Conservation (phyloP, 2,888 invertebrate species). For the Hypena proboscidalis region DNA sequence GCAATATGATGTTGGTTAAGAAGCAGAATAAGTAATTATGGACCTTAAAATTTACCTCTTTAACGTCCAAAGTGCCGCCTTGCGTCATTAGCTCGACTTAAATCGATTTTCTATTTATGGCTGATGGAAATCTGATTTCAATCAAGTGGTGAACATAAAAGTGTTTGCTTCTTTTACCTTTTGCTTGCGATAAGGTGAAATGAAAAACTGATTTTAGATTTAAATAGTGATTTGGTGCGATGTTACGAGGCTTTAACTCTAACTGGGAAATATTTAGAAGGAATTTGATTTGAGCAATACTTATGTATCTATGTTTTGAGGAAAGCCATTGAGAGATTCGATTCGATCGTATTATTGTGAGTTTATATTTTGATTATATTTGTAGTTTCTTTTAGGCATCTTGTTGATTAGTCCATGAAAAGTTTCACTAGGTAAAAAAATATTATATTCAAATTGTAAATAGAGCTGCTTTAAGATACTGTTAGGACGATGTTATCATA, state of each 20-base stretch:
- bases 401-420: too few species aligned
- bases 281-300: too few species aligned
- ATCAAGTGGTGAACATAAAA: constrained; percentile 40
- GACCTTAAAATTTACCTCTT: constrained; percentile 55
- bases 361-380: too few species aligned
- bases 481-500: too few species aligned
- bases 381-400: too few species aligned
- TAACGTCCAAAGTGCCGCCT: constrained; percentile 49
- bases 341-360: too few species aligned
- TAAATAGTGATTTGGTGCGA: constrained; percentile 17
- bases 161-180: constrained; percentile 38
- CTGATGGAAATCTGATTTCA: constrained; percentile 44
- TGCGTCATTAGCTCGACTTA: constrained; percentile 43
- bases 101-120: constrained; percentile 54
- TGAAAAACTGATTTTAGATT: constrained; percentile 20
- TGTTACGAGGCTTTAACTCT: background rate
- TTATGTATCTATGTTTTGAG: too few species aligned
- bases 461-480: too few species aligned
- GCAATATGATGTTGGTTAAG: constrained; percentile 50
- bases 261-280: background rate
- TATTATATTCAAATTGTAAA: too few species aligned
- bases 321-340: too few species aligned
- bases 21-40: constrained; percentile 48
- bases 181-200: constrained; percentile 27
- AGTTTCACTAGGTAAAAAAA: too few species aligned